phyloP scores from a whole-genome alignment of 1,140 invertebrate genomes.

The Drosophila repleta region DNA sequence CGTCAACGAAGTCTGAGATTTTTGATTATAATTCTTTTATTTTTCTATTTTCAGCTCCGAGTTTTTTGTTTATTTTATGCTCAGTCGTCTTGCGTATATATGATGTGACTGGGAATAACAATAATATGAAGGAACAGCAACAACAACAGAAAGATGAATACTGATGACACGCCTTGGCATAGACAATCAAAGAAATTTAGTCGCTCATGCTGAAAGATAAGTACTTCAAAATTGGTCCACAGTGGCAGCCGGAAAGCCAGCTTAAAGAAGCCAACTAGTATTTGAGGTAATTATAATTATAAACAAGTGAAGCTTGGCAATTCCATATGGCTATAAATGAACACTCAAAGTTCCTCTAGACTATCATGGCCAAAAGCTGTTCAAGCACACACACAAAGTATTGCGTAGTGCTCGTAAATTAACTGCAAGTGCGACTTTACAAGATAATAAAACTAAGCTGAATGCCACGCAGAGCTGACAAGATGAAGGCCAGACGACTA shows the following conservation, averaged over 20 bases:
- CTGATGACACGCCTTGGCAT: conserved; percentile 24
- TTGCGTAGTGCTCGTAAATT: conserved; percentile 26
- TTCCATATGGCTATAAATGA: too few species aligned
- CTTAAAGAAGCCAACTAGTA: background rate
- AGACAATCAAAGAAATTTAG: conserved; percentile 49
- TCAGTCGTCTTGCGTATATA: conserved; percentile 4
- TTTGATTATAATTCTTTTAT: conserved; percentile 15
- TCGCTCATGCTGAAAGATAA: conserved; percentile 31
- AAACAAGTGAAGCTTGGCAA: background rate
- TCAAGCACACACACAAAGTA: conserved; percentile 1
- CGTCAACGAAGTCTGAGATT: background rate
- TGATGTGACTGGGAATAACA: conserved; percentile 23
- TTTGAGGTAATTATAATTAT: background rate
- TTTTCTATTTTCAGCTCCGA: conserved; percentile 52
- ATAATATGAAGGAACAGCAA: conserved; percentile 33
- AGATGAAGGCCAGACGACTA: conserved; percentile 15
- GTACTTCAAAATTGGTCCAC: conserved; percentile 19
- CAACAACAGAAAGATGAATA: conserved; percentile 25
- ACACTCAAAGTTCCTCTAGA: too few species aligned
- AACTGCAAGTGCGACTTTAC: conserved; percentile 19
- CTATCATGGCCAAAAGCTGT: background rate
- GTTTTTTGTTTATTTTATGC: conserved; percentile 44
- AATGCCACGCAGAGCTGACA: conserved; percentile 5
- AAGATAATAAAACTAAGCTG: conserved; percentile 27
- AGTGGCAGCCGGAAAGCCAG: background rate